Base-by-base conservation (phyloP, 1,140 invertebrate genomes). In the Drosophila lowei region DNA sequence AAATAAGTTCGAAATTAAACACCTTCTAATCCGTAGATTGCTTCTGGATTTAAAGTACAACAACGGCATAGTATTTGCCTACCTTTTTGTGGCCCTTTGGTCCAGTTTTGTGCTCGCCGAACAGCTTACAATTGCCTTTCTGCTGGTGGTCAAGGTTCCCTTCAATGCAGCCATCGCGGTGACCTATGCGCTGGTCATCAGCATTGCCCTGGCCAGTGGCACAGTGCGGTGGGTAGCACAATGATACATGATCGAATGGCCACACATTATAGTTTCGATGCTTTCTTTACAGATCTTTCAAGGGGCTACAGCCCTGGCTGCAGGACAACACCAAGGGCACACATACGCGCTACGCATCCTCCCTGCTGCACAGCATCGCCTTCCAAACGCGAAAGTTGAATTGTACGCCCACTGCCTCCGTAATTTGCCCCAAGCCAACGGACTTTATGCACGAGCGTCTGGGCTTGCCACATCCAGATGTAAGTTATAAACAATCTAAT, bases 21-120 rank as follows among this genome's bases (percentile, higher is more conserved):
- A 1, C 8, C 30, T 41, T 13, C n/a, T 38, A 23, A 38, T 7
- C 58, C 60, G 0, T 48, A 91, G 91, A 2, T 55, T 91, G 0
- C 23, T 91, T 0, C 18, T 91, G 52, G 84, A 91, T 61, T 62
- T 68, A 0, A 88, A 88, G 60, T 84, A 68, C 18, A 89, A 80
- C 1, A 88, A 85, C 60, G 83, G 84, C 42, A 80, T 72, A 0
- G 57, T 86, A 2, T 91, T 91, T 38, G 76, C 77, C 1, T 94
- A 94, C 79, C 94, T 95, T 64, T 92, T 93, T 5, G 90, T 95
- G n/a, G 93, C 95, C 1, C 91, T 98, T 0, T 96, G 95, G 95
- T 94, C 95, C 0, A 95, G 95, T 80, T 97, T 95, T 88, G 93
- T 97, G 0, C 95, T 97, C 59, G 94, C 96, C 0, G 97, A 98